A percentile compares a stretch with the other conserved stretches of the same genome.
phyloP scores from a whole-genome alignment of 2,888 invertebrate species.

The Maniola hyperantus region DNA sequence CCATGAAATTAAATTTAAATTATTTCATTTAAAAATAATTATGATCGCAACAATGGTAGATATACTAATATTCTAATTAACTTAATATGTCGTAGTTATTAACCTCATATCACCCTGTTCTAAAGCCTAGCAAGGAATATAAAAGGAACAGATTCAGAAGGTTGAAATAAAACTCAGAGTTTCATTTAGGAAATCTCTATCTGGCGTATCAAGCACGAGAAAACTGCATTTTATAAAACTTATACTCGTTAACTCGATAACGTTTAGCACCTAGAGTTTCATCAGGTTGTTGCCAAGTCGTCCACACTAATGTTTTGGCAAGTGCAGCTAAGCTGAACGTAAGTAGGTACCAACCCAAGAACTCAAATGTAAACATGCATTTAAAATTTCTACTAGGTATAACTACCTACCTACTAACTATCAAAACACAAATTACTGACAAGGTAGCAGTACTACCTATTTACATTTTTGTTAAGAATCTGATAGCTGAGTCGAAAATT shows the following conservation, averaged over 20 bases:
- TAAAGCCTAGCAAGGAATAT: too few species aligned
- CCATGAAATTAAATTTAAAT: background rate
- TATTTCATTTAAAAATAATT: too few species aligned
- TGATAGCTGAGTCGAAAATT: background rate
- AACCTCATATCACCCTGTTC: too few species aligned
- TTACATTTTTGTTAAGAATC: background rate
- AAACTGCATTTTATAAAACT: background rate
- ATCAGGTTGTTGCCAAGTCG: constrained; percentile 12
- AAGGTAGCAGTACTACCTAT: background rate
- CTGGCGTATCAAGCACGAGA: background rate
- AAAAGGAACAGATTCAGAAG: too few species aligned
- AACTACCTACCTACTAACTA: too few species aligned
- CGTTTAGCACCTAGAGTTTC: constrained; percentile 8
- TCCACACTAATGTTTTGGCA: constrained; percentile 14
- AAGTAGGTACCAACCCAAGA: background rate
- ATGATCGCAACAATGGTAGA: too few species aligned
- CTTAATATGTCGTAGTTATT: too few species aligned
- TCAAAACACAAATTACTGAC: background rate
- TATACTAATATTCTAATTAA: too few species aligned
- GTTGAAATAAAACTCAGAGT: too few species aligned
- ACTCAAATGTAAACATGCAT: constrained; percentile 6
- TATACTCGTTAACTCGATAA: background rate
- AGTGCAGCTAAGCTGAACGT: constrained; percentile 3
- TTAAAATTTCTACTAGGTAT: background rate
- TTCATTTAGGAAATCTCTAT: too few species aligned